Base-by-base conservation (phyloP, 2,113 vertebrate genomes). In the Ivindomyrus marchei region DNA sequence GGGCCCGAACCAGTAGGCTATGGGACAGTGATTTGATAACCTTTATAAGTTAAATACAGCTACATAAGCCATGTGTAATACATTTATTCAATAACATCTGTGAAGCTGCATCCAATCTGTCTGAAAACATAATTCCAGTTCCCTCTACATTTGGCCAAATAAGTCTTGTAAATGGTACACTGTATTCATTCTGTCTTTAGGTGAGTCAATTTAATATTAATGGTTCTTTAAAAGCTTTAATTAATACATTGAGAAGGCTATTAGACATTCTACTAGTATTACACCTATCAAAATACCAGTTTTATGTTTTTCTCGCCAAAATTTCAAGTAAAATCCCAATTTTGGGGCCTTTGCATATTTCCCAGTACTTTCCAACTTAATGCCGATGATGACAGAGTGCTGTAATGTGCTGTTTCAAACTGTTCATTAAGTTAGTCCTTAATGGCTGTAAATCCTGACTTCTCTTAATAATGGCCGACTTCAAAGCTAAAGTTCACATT, bases 401-500 rank as follows among this genome's bases (percentile, higher is more conserved):
- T 85, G 83, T 85, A 85, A 85, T 53, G 24, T 19, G 13, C 27
- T 53, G 47, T 52, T 53, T 87, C 27, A 87, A 87, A 53, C 46
- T 53, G 46, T 52, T 52, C 85, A 53, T 87, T 87, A 52, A 52
- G 85, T 52, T 49, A 24, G 49, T 87, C 50, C 27, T 52, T 87
- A 53, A 87, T 53, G 85, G 15, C 24, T 31, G 46, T 52, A 87
- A 87, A 53, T 53, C 50, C 27, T 53, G 13, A 19, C 7, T 87
- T 31, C 31, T 87, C 49, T 7, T 53, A 87, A 53, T 53, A 53
- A 53, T 49, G 49, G 50, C 50, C 50, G n/a, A 53, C 50, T 87
- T 53, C 47, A 53, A 87, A 87, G 85, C 50, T 56, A 19, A 87
- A 87, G 31, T 36, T 53, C 49, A 56, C 85, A 85, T 46, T 87